These are phyloP conservation scores for Drosophila greeni DNA, from an alignment of 2,888 invertebrate genomes.

Conservation along the genomic window DNA sequence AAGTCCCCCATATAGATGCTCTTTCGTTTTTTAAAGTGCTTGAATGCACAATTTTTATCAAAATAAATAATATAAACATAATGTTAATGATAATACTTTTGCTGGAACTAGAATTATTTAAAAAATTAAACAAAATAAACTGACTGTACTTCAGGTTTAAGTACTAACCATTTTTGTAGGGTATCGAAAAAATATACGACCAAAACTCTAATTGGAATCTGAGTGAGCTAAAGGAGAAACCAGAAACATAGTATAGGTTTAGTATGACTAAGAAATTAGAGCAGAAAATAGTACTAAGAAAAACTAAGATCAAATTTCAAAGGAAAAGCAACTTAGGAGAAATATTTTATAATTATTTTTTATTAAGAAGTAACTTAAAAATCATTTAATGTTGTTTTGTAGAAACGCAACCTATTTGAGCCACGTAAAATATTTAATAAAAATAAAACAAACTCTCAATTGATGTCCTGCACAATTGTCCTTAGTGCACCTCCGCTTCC, in stretches of 20 bases:
- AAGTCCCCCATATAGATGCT: not conserved
- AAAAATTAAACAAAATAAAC: not conserved
- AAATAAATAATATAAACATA: not conserved
- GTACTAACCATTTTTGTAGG: not conserved
- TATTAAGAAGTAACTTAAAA: too few species aligned
- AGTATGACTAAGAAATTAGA: not conserved
- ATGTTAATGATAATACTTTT: too few species aligned
- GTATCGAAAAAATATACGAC: not conserved
- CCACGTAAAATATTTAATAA: not conserved
- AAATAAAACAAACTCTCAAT: not conserved
- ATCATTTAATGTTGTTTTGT: too few species aligned
- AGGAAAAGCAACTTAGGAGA: too few species aligned
- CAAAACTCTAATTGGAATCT: slow-evolving; percentile 44
- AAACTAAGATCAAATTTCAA: not conserved
- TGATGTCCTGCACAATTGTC: not conserved
- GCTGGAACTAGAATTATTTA: too few species aligned
- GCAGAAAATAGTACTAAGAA: not conserved
- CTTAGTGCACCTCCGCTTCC: slow-evolving; percentile 4
- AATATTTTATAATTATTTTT: too few species aligned
- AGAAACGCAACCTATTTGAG: too few species aligned
- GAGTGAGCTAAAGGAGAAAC: slow-evolving; percentile 38
- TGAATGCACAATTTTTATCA: not conserved
- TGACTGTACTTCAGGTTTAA: not conserved
- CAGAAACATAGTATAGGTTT: slow-evolving; percentile 2
- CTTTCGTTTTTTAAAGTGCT: not conserved